These are phyloP conservation scores for Euplagia quadripunctaria DNA, from an alignment of 2,888 invertebrate species.

Conservation along the genomic window DNA sequence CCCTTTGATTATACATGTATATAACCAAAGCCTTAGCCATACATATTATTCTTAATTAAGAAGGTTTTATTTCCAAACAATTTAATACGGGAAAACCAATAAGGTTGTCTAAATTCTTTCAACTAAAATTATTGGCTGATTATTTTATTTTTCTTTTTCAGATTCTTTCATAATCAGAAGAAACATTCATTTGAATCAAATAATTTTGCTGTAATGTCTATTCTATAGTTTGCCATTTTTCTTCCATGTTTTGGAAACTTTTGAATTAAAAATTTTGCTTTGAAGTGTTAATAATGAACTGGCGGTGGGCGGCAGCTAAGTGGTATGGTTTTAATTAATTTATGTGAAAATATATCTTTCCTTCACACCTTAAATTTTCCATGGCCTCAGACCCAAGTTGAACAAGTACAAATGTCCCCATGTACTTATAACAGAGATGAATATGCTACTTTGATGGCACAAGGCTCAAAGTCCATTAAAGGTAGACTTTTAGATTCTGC, in stretches of 20 bases:
- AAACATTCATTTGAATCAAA: constrained; percentile 41
- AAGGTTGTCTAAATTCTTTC: not conserved
- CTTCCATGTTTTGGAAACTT: constrained; percentile 21
- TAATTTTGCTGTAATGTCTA: constrained; percentile 43
- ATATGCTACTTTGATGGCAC: too few relatives aligned
- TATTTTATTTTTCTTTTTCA: constrained; percentile 1
- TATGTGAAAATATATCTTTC: not conserved
- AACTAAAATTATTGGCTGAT: not conserved
- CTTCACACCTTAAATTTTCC: not conserved
- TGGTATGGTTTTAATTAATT: constrained; percentile 31
- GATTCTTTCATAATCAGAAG: constrained; percentile 32
- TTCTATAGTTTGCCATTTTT: constrained; percentile 24
- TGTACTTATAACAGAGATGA: too few relatives aligned
- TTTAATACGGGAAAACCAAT: not conserved
- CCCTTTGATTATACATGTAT: too few relatives aligned
- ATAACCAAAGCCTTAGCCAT: too few relatives aligned
- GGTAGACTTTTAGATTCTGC: too few relatives aligned
- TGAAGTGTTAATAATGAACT: constrained; percentile 30
- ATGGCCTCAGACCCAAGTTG: too few relatives aligned
- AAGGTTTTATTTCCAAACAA: not conserved
- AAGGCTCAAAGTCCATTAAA: too few relatives aligned
- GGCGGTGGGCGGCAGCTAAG: constrained; percentile 12
- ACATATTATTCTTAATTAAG: not conserved
- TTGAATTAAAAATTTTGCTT: constrained; percentile 31
- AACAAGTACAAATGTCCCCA: too few relatives aligned